Evolutionary conservation across 2,888 invertebrate species (phyloP), one percentile per base, ranked within the genome.

Genomic region (Caenorhabditis sp.): DNA sequence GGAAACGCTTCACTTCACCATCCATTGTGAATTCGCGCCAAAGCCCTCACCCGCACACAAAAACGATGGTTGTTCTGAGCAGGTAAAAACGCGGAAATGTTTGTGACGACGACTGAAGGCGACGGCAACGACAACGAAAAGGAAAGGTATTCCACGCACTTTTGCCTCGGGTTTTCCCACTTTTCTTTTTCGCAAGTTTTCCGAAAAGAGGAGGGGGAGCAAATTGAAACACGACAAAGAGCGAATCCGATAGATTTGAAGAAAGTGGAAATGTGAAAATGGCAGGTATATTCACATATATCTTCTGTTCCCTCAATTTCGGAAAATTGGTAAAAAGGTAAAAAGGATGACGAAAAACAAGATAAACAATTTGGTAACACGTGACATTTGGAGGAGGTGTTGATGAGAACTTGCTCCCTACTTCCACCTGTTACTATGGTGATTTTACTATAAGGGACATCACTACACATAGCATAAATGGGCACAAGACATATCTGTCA

Each of bases 81-180:
- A 61, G 61, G 61, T 47, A 26, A 60, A 60, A 24, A 28, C 40
- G 44, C 47, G 61, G 44, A 26, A 61, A 67, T 61, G 60, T 37
- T 61, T 60, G 55, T 61, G 67, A 76, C 58, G 58, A 44, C 47
- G 35, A 55, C 40, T n/a, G n/a, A n/a, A n/a, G 50, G 22, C 50
- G 55, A 13, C 11, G 40, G n/a, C n/a, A n/a, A 6, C 40, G 40
- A 40, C 40, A 40, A 13, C 40, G 65, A 44, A 22, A 50, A 56
- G n/a, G 56, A 65, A 72, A 74, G 74, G 74, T 74, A 74, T 74
- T 74, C 74, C 74, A 67, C 60, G 76, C 76, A 67, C 67, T 76
- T 76, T 67, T 56, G 22, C 20, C 50, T 70, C 28, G 24, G 15
- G 24, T 37, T 58, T 22, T 60, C 64, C 50, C 28, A n/a, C n/a